Evolutionary conservation across 2,113 vertebrate genomes (phyloP), one percentile per base, ranked within the genome.

Genomic region (Columba livia): DNA sequence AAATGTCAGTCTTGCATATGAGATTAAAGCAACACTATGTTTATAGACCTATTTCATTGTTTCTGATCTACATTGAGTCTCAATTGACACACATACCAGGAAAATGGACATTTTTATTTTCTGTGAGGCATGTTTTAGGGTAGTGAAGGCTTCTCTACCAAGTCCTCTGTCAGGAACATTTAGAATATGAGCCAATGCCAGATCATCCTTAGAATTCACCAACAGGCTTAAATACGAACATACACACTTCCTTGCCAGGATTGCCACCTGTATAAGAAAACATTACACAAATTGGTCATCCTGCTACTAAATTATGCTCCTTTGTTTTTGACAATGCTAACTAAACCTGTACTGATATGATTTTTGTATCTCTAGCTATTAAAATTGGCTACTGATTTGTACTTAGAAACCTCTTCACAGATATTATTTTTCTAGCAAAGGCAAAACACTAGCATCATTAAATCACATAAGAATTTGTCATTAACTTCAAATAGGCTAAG

Each of bases 131-230:
- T 98, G 99, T 91, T 98, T 99, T 32, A 99, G 71, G 42, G 98
- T 98, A 9, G 99, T 99, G 69, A 99, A 99, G 10, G 99, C 99
- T 82, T 97, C 97, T 62, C 97, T 98, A 40, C 98, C 98, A 38
- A 99, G 98, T 64, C 97, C 94, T 94, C 99, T 98, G 29, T 98
- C 97, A 48, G 99, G 99, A 92, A 98, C 92, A 66, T 99, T 98
- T 23, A 99, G 96, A 79, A 98, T 91, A 32, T 97, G 97, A 54
- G 99, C 98, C 94, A 99, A 15, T 48, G 99, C 98, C 74, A 99
- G 62, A 97, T 99, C 99, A 72, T 99, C 98, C 96, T 98, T 99
- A 24, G 98, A 96, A 98, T 99, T 99, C 83, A 99, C 98, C 25
- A 99, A 97, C 77, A 99, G 95, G 64, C 85, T 98, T 97, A 99